A percentile compares a stretch with the other conserved stretches of the same genome.
phyloP scores from a whole-genome alignment of 2,888 invertebrate species.

The Myopa tessellatipennis region DNA sequence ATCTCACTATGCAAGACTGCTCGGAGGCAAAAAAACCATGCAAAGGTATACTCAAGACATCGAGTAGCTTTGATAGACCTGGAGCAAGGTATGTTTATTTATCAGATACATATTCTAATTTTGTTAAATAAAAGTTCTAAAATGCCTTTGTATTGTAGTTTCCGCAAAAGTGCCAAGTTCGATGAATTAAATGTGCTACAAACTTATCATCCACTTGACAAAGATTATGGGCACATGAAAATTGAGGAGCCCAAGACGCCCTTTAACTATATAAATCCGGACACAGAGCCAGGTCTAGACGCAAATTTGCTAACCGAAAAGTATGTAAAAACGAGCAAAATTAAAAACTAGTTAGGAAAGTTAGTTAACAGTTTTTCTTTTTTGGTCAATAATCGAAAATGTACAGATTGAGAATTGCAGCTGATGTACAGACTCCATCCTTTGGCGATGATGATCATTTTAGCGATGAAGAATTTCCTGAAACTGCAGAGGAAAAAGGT shows the following conservation, averaged over 20 bases:
- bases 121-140: not conserved
- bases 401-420: slow-evolving; percentile 64
- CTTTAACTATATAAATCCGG: slow-evolving; percentile 74
- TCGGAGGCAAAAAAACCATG: slow-evolving; percentile 68
- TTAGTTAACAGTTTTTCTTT: not conserved
- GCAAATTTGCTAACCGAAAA: slow-evolving; percentile 83
- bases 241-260: slow-evolving; percentile 98
- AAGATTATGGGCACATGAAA: slow-evolving; percentile 99
- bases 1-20: slow-evolving; percentile 62
- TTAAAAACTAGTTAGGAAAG: not conserved
- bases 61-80: slow-evolving; percentile 86
- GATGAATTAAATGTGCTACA: slow-evolving; percentile 99
- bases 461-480: slow-evolving; percentile 73
- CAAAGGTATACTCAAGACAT: slow-evolving; percentile 91
- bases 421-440: slow-evolving; percentile 67
- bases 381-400: not conserved
- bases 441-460: slow-evolving; percentile 69
- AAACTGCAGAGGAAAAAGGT: slow-evolving; percentile 75
- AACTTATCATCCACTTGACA: slow-evolving; percentile 96
- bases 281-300: slow-evolving; percentile 72
- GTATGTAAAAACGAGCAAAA: slow-evolving; percentile 65
- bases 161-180: slow-evolving; percentile 81
- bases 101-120: not conserved
- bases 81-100: slow-evolving; percentile 65
- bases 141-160: slow-evolving; percentile 52